phyloP scores from a whole-genome alignment of 2,888 invertebrate species.

The Alcis repandata region DNA sequence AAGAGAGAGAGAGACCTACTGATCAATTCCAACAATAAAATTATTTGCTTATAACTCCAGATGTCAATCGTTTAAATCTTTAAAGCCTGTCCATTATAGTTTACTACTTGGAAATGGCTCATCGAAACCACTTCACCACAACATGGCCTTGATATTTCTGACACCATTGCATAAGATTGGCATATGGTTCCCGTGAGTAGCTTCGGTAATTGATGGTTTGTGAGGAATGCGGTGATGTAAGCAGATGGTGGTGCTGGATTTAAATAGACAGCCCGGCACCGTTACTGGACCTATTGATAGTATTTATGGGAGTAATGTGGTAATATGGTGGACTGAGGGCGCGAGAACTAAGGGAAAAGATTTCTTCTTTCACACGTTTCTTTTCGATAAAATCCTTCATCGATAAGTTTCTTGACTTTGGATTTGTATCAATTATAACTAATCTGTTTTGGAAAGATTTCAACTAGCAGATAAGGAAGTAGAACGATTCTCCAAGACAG shows the following conservation, averaged over 20 bases:
- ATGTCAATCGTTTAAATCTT: background rate
- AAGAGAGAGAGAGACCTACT: no score
- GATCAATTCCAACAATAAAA: background rate
- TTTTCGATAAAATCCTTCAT: no score
- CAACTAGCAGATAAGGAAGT: no score
- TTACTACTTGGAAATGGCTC: slow-evolving; percentile 13
- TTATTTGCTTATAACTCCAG: background rate
- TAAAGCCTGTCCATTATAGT: background rate
- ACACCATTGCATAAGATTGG: slow-evolving; percentile 33
- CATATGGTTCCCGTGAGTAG: slow-evolving; percentile 30
- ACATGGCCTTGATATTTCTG: slow-evolving; percentile 24
- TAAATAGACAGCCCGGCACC: slow-evolving; percentile 26
- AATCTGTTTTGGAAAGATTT: no score
- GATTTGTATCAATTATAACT: no score
- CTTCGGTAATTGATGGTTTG: slow-evolving; percentile 24
- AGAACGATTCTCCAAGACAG: no score
- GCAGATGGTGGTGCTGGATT: slow-evolving; percentile 27
- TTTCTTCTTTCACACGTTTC: no score
- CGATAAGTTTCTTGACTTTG: no score
- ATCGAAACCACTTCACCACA: slow-evolving; percentile 19
- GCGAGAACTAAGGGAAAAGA: background rate
- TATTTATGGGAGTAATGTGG: slow-evolving; percentile 13
- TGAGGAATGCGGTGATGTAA: slow-evolving; percentile 36
- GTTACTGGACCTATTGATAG: slow-evolving; percentile 14
- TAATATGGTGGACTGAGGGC: background rate